Percentiles rank a stretch among this genome's conserved stretches.
phyloP scores from a whole-genome alignment of 2,113 vertebrate species.

The Calyptomena viridis region DNA sequence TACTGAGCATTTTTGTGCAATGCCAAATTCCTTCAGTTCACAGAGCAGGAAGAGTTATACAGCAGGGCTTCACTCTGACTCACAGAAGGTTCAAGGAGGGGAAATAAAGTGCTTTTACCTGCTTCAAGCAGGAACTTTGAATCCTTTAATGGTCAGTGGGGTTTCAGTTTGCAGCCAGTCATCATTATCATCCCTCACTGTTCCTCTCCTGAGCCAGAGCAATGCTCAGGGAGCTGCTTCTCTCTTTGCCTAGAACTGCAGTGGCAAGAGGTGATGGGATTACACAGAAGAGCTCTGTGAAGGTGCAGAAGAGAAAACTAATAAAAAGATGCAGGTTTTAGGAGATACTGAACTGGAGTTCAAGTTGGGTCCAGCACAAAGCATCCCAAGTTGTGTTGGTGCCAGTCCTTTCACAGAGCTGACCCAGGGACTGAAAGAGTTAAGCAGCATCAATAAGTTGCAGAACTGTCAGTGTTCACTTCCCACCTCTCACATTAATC shows the following conservation, averaged over 20 bases:
- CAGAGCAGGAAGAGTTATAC: not conserved
- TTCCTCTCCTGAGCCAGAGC: not conserved
- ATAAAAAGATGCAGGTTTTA: not conserved
- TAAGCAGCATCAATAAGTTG: not conserved
- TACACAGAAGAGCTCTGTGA: not conserved
- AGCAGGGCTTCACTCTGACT: not conserved
- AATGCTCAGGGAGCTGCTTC: rapidly evolving
- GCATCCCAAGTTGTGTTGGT: not conserved
- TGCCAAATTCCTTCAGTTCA: not conserved
- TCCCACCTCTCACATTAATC: not conserved
- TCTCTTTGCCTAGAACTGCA: not conserved
- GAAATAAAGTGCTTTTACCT: not conserved
- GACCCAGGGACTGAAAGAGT: not conserved
- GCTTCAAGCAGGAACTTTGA: not conserved
- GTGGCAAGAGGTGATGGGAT: not conserved
- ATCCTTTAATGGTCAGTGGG: not conserved
- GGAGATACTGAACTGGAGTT: not conserved
- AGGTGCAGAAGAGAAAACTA: not conserved
- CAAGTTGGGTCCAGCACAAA: not conserved
- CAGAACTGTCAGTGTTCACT: not conserved
- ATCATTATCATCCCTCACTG: rapidly evolving
- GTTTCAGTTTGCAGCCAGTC: not conserved
- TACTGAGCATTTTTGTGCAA: not conserved
- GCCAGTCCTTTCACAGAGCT: not conserved
- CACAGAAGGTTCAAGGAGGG: not conserved